Conservation (phyloP, 2,113 vertebrate genomes). For the cattle (Bos taurus) region DNA sequence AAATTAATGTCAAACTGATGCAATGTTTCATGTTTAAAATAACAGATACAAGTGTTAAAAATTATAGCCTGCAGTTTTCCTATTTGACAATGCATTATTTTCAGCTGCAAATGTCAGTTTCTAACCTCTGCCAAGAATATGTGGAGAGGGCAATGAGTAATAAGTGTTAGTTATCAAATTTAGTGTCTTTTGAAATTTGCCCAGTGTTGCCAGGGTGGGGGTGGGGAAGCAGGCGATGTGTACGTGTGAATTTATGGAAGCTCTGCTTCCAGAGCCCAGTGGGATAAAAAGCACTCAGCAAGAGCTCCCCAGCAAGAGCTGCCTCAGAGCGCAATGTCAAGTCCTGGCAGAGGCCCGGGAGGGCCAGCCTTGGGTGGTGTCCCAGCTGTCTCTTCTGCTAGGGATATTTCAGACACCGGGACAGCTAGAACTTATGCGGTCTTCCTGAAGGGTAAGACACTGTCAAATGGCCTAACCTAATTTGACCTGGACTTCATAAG, state of each 20-base stretch:
- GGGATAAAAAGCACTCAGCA: neutral
- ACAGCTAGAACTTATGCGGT: neutral
- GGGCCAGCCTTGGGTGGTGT: no score
- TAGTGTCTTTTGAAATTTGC: slow-evolving; percentile 67
- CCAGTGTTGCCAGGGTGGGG: neutral
- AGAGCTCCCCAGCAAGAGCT: neutral
- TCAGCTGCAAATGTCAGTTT: slow-evolving; percentile 77
- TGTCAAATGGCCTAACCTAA: neutral
- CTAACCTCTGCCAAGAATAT: slow-evolving; percentile 75
- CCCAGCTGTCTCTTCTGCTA: neutral
- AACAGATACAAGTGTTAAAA: slow-evolving; percentile 83
- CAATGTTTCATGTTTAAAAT: slow-evolving; percentile 82
- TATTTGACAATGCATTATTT: slow-evolving; percentile 81
- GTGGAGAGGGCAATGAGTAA: slow-evolving; percentile 70
- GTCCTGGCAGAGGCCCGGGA: no score
- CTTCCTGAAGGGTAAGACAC: neutral
- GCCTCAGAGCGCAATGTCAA: rapidly evolving
- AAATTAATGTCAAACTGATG: slow-evolving; percentile 84
- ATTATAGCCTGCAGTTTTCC: slow-evolving; percentile 81
- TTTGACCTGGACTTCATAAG: neutral
- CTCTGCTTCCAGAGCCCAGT: neutral
- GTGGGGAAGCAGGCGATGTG: neutral
- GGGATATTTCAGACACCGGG: neutral
- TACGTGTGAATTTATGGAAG: neutral
- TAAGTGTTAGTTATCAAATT: slow-evolving; percentile 74